Evolutionary conservation across 2,797 vertebrate genomes (phyloP).

Genomic region (Netta rufina): DNA sequence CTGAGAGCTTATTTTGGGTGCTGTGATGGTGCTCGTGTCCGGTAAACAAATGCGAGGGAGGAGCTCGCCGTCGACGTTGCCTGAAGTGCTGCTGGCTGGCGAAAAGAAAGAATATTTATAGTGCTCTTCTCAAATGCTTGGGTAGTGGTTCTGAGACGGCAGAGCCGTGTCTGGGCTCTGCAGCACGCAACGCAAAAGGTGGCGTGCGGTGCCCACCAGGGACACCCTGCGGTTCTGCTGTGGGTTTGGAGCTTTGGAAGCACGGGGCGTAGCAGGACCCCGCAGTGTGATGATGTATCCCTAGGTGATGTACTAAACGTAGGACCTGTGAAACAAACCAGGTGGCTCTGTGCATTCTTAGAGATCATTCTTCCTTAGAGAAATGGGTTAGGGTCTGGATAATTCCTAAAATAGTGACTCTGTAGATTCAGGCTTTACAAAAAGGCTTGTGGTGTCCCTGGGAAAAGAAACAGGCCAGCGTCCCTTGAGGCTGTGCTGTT

Average conservation of each 20-base stretch:
- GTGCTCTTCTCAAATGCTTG: fast-evolving
- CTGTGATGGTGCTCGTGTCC: fast-evolving
- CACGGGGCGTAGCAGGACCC: fast-evolving
- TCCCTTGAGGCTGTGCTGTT: not conserved
- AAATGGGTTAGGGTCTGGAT: not conserved
- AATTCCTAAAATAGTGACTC: fast-evolving
- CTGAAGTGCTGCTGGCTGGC: not conserved
- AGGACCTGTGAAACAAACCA: not conserved
- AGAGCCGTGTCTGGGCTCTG: fast-evolving
- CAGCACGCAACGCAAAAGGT: fast-evolving
- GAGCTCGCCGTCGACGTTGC: not conserved
- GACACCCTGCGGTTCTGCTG: fast-evolving
- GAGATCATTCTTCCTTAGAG: not conserved
- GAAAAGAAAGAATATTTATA: fast-evolving
- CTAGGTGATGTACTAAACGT: not conserved
- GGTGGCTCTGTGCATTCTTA: fast-evolving
- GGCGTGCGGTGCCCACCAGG: not conserved
- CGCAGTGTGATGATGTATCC: fast-evolving
- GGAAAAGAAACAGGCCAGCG: not conserved
- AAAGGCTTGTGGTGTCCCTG: not conserved
- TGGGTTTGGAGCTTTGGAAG: not conserved
- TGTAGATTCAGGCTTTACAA: not conserved
- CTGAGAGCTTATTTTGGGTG: fast-evolving
- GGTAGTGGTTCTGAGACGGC: not conserved
- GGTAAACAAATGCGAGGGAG: not conserved